These are phyloP conservation scores for Cygnus olor DNA, from an alignment of 2,797 vertebrate genomes.

Conservation along the genomic window DNA sequence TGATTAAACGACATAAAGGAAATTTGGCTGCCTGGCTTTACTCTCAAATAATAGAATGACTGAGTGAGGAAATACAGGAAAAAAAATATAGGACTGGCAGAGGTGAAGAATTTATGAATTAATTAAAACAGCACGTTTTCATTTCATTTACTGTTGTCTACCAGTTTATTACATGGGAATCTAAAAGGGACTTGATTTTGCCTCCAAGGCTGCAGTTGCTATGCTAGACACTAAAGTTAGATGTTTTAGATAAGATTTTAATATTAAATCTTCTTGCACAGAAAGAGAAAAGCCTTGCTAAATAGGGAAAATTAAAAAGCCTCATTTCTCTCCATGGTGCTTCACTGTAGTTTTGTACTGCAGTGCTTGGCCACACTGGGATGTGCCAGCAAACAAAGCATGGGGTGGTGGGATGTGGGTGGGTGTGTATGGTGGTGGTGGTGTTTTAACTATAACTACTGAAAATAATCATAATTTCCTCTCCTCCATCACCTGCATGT, in stretches of 20 bases:
- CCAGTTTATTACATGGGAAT: slow-evolving; percentile 20
- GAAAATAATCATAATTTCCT: background rate
- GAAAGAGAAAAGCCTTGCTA: background rate
- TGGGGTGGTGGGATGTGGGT: background rate
- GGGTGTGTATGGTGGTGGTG: background rate
- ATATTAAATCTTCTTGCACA: background rate
- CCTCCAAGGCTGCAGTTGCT: slow-evolving; percentile 26
- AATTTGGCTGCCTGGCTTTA: background rate
- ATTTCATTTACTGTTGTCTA: slow-evolving; percentile 33
- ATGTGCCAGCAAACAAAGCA: background rate
- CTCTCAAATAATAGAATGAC: slow-evolving; percentile 13
- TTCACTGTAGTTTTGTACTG: background rate
- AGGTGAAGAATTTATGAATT: slow-evolving; percentile 35
- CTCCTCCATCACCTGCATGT: background rate
- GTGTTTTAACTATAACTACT: background rate
- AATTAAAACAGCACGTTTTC: slow-evolving; percentile 27
- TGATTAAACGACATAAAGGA: slow-evolving; percentile 25
- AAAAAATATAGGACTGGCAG: background rate
- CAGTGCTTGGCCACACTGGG: background rate
- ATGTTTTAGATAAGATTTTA: slow-evolving; percentile 1
- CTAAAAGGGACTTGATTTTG: slow-evolving; percentile 27
- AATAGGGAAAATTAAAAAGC: background rate
- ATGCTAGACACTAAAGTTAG: slow-evolving; percentile 19
- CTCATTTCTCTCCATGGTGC: background rate
- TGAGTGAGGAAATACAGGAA: slow-evolving; percentile 34